phyloP scores from a whole-genome alignment of 2,113 vertebrate species.

The Phasianus colchicus region DNA sequence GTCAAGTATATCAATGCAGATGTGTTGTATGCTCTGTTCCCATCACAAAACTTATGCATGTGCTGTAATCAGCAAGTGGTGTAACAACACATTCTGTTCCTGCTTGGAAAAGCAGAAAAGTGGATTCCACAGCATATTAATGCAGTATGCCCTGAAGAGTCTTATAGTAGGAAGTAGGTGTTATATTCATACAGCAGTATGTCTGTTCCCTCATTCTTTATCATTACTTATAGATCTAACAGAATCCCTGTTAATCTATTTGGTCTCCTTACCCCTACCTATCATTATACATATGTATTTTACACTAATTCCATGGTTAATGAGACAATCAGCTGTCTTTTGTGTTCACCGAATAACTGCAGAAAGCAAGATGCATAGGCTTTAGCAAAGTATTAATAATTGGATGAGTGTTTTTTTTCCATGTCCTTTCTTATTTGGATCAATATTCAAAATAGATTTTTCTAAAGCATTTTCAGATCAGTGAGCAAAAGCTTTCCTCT shows the following conservation, averaged over 20 bases:
- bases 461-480: conserved; percentile 6
- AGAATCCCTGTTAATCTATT: background rate
- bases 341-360: background rate
- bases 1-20: background rate
- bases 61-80: conserved; percentile 8
- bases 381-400: conserved; percentile 32
- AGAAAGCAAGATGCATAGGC: conserved; percentile 4
- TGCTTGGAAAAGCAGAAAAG: conserved; percentile 44
- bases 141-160: background rate
- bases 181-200: background rate
- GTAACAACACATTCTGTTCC: background rate
- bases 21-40: background rate
- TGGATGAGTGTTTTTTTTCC: background rate
- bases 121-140: background rate
- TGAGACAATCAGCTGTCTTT: background rate
- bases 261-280: background rate
- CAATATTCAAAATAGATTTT: conserved; percentile 58
- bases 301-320: background rate
- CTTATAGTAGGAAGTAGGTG: background rate
- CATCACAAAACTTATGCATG: background rate
- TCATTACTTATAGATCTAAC: background rate
- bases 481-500: background rate
- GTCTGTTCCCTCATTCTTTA: background rate
- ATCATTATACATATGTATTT: background rate
- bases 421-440: conserved; percentile 29